Evolutionary conservation across 2,113 vertebrate genomes (phyloP).

Genomic region (Callopanchax toddi): DNA sequence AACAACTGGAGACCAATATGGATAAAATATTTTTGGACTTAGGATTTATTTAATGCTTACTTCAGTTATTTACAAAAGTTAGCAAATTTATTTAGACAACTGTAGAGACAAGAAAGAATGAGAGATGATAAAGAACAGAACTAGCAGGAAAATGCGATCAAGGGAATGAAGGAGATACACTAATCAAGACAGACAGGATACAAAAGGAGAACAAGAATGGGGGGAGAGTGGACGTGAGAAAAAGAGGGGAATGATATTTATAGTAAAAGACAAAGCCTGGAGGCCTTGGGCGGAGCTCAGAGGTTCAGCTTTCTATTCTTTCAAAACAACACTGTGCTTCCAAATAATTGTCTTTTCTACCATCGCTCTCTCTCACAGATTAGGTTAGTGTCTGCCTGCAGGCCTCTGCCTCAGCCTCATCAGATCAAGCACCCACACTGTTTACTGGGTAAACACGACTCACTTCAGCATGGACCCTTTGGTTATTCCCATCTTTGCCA

Average conservation of each 20-base stretch:
- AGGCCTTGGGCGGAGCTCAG: conserved; percentile 56
- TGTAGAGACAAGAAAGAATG: not conserved
- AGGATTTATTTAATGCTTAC: too few species aligned
- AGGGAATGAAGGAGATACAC: not conserved
- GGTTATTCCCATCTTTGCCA: not conserved
- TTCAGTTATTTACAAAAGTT: too few species aligned
- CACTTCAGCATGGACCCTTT: not conserved
- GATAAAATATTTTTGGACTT: too few species aligned
- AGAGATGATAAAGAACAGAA: not conserved
- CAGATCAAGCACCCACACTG: conserved; percentile 38
- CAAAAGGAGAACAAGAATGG: conserved; percentile 3
- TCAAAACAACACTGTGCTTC: conserved; percentile 59
- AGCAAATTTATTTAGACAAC: too few species aligned
- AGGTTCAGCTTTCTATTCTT: conserved; percentile 65
- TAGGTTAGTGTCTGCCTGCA: conserved; percentile 58
- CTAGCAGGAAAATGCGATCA: not conserved
- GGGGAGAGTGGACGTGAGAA: conserved; percentile 11
- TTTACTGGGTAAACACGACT: conserved; percentile 56
- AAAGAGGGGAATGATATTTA: conserved; percentile 70
- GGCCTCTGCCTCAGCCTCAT: conserved; percentile 57
- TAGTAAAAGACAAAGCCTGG: conserved; percentile 78
- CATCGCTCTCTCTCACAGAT: conserved; percentile 47
- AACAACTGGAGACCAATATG: too few species aligned
- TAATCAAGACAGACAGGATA: not conserved
- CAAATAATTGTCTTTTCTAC: conserved; percentile 59